Evolutionary conservation across 2,797 vertebrate species (phyloP).

Genomic region (Sebastes alutus): DNA sequence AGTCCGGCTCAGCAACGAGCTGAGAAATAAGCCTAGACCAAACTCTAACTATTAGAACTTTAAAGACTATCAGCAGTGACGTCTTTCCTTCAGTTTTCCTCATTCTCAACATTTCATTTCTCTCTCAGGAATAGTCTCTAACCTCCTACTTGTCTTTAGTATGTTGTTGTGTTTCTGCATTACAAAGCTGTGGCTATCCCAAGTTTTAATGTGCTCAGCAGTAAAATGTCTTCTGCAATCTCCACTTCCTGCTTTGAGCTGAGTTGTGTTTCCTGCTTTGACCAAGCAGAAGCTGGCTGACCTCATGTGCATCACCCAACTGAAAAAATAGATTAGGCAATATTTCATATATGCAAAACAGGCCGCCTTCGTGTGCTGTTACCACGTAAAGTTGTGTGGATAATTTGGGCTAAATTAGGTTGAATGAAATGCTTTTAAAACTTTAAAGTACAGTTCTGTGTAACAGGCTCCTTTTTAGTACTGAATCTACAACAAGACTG

Average conservation of each 20-base stretch:
- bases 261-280: constrained; percentile 73
- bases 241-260: constrained; percentile 76
- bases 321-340: constrained; percentile 42
- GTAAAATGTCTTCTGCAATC: constrained; percentile 69
- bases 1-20: constrained; percentile 14
- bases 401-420: background rate
- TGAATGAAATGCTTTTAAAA: background rate
- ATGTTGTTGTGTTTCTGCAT: background rate
- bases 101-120: background rate
- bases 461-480: background rate
- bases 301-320: constrained; percentile 47
- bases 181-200: constrained; percentile 23
- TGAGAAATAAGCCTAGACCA: background rate
- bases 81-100: background rate
- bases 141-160: background rate
- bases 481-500: background rate
- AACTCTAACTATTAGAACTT: background rate
- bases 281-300: constrained; percentile 71
- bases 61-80: background rate
- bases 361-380: background rate
- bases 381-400: background rate
- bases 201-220: constrained; percentile 61
- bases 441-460: background rate
- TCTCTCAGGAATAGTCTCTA: background rate
- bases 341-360: constrained; percentile 34